A percentile compares a stretch with the other conserved stretches of the same genome.
Evolutionary conservation across 2,888 invertebrate species (phyloP).

Genomic region (Zootermopsis nevadensis): DNA sequence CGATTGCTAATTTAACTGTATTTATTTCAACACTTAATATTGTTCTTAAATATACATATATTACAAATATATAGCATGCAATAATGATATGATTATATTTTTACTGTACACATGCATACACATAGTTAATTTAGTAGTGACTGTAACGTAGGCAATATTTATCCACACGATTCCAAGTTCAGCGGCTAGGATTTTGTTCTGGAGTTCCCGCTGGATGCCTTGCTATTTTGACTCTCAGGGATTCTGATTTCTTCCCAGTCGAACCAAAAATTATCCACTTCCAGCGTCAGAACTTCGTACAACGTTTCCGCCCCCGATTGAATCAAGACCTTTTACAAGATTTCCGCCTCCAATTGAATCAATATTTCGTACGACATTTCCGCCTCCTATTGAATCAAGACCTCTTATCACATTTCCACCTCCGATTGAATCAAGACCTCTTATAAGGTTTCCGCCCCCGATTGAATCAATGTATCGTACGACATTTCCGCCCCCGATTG

Average conservation of each 20-base stretch:
- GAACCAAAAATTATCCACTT: too few species aligned
- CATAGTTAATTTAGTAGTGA: background rate
- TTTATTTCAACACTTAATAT: background rate
- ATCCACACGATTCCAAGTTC: background rate
- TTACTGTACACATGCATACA: background rate
- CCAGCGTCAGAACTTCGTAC: constrained; percentile 18
- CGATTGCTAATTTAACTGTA: too few species aligned
- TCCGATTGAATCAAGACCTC: constrained; percentile 54
- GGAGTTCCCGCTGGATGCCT: background rate
- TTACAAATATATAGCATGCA: background rate
- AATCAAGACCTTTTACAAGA: constrained; percentile 41
- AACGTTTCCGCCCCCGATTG: constrained; percentile 33
- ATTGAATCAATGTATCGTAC: constrained; percentile 49
- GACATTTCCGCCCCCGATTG: constrained; percentile 56
- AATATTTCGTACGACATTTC: constrained; percentile 50
- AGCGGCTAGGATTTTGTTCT: background rate
- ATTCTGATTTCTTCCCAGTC: constrained; percentile 62
- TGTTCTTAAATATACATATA: background rate
- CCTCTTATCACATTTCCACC: constrained; percentile 51
- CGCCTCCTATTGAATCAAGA: constrained; percentile 52
- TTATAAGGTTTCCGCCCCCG: constrained; percentile 55
- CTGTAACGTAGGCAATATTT: background rate
- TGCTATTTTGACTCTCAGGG: background rate
- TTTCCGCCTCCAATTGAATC: constrained; percentile 54
- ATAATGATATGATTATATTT: background rate